These are phyloP conservation scores for Xylota sylvarum DNA, from an alignment of 2,888 invertebrate genomes.

Conservation along the genomic window DNA sequence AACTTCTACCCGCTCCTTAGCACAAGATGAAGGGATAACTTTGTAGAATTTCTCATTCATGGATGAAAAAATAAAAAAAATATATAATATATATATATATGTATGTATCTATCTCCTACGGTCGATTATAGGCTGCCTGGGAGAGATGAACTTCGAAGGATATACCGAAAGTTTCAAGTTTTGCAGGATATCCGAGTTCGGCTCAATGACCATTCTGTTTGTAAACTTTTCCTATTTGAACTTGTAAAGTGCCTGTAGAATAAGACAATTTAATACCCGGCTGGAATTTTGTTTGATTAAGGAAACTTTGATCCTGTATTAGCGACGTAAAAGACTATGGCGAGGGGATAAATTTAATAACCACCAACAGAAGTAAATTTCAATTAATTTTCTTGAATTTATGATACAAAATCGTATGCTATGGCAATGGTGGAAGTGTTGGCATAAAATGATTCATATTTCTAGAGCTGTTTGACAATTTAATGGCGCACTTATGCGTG, in stretches of 20 bases:
- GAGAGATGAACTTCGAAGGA: not conserved
- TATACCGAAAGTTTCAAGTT: conserved; percentile 34
- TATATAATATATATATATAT: too few species aligned
- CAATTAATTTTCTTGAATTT: conserved; percentile 26
- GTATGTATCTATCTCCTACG: not conserved
- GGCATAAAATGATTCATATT: conserved; percentile 4
- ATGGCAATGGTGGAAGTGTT: not conserved
- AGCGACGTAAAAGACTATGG: not conserved
- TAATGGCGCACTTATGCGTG: conserved; percentile 1
- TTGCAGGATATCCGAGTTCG: conserved; percentile 45
- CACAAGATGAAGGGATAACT: conserved; percentile 4
- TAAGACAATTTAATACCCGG: conserved; percentile 26
- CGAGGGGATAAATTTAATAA: not conserved
- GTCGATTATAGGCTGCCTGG: not conserved
- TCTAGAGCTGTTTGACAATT: not conserved
- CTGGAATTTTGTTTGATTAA: conserved; percentile 48
- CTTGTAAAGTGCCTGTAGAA: conserved; percentile 55
- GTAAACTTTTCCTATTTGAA: conserved; percentile 63
- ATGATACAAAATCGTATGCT: not conserved
- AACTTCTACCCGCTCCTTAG: not conserved
- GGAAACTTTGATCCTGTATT: conserved; percentile 31
- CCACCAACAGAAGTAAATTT: conserved; percentile 19
- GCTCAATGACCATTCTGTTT: conserved; percentile 49
- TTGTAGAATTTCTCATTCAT: conserved; percentile 3
- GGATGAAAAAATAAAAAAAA: conserved; percentile 24